Evolutionary conservation across 2,113 vertebrate species (phyloP), one percentile per base, ranked within the genome.

Genomic region (Reinhardtius hippoglossoides): DNA sequence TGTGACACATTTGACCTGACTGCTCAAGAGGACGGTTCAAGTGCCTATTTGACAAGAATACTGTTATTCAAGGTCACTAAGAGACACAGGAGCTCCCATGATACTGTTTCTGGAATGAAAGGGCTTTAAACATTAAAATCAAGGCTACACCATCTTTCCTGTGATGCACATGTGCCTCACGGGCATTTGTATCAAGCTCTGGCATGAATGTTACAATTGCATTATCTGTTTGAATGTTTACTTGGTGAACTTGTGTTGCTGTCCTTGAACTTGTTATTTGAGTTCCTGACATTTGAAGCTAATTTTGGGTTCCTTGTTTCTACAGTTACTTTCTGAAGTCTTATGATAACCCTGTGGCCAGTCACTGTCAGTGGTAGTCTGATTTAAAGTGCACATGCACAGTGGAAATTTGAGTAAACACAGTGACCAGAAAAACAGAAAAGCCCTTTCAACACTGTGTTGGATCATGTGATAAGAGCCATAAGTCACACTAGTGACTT

Each of bases 211-310:
- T 35, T 44, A 79, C 58, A 82, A 73, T 60, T 35, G 35, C 31
- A 40, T 5, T 60, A 65, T 86, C 68, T 74, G 52, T 82, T 37
- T 20, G 9, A 67, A 21, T 89, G 71, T 87, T 82, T 80, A 67
- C 83, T 59, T 10, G 12, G 20, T 78, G 76, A 82, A 73, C 65
- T 55, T 27, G 40, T 0, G 5, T 61, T 57, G 81, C 46, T 84
- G 80, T 42, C 71, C 74, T 84, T 91, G 63, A 74, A 60, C 59
- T 46, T 75, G 68, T 79, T 89, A 67, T 87, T 88, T 85, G 71
- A 70, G 75, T 54, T 71, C 40, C 40, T 84, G 85, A 84, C 89
- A 88, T 87, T 70, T 81, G 62, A 60, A 48, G 68, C 82, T 89
- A 85, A 83, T 82, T 88, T 85, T 88, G 84, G 89, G 9, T 10